phyloP scores from a whole-genome alignment of 1,140 invertebrate genomes.

The Hylaeus anthracinus region DNA sequence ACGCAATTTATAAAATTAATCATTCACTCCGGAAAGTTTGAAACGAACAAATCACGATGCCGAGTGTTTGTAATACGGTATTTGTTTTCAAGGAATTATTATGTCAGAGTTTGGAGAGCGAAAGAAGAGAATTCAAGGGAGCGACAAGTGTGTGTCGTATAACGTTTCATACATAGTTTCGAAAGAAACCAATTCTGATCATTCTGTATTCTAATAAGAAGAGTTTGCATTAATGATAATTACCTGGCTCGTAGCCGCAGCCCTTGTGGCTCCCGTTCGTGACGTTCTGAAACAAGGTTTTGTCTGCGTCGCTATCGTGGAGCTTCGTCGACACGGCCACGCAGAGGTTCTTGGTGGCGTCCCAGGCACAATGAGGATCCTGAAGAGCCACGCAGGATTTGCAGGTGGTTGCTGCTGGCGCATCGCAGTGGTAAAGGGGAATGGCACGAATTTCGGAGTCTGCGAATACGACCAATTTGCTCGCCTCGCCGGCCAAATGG shows the following conservation, averaged over 20 bases:
- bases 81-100: background rate
- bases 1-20: too few relatives aligned
- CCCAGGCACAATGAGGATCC: conserved; percentile 99
- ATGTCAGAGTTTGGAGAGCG: background rate
- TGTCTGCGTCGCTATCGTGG: conserved; percentile 84
- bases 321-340: conserved; percentile 85
- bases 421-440: conserved; percentile 91
- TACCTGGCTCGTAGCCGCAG: conserved; percentile 83
- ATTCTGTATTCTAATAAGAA: background rate
- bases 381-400: conserved; percentile 94
- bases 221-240: conserved; percentile 3
- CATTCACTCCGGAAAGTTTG: too few relatives aligned
- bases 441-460: conserved; percentile 93
- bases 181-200: background rate
- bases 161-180: conserved; percentile 11
- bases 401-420: conserved; percentile 80
- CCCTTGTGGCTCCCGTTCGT: conserved; percentile 85
- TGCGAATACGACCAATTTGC: conserved; percentile 94
- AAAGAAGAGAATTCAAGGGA: conserved; percentile 49
- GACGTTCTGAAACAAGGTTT: conserved; percentile 88
- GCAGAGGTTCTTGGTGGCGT: conserved; percentile 88
- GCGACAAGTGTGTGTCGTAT: background rate
- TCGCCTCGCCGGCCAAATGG: conserved; percentile 78
- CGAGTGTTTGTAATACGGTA: background rate
- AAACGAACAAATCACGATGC: background rate